Evolutionary conservation across 2,888 invertebrate species (phyloP), one percentile per base, ranked within the genome.

Genomic region (Azorinus chamasolen): DNA sequence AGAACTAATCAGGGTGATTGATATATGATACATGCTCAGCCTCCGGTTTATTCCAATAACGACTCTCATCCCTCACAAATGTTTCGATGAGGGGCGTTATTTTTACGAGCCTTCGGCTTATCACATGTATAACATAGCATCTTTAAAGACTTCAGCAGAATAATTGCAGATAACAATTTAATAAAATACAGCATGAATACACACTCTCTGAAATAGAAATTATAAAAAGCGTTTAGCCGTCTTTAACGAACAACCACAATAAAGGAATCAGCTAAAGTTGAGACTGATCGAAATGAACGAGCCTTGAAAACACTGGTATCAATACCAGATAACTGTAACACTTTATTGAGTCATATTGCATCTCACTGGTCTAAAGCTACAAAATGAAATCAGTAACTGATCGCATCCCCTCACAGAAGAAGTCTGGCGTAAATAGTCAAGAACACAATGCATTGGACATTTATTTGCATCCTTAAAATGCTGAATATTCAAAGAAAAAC

Each of bases 71-170:
- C 74, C 24, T 46, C 68, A 68, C 68, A 20, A 73, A 62, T 46
- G 63, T 63, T 74, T 63, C 63, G 68, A 69, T 68, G 74, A 74
- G 74, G 63, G 59, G 24, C 69, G 62, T 70, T 69, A 69, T 70
- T 70, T 70, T 70, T 39, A 41, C 32, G 27, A 69, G 58, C 64
- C 51, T 51, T 25, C 18, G 54, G 64, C 63, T 53, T 64, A n/a
- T 64, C 68, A 25, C 65, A 65, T 72, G 65, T 72, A 61, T 61
- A 24, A 46, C 22, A 10, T 32, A 61, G 65, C 65, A 72, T 65
- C 48, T 72, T 72, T 58, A 61, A 65, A 70, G 68, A 48, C 20
- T 43, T 3, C 58, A 53, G 37, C 39, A 37, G 16, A 27, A 27
- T 24, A 45, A 27, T 25, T 18, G 39, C 25, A 61, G n/a, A n/a